phyloP scores from a whole-genome alignment of 2,797 vertebrate genomes.

The Anniella stebbinsi region DNA sequence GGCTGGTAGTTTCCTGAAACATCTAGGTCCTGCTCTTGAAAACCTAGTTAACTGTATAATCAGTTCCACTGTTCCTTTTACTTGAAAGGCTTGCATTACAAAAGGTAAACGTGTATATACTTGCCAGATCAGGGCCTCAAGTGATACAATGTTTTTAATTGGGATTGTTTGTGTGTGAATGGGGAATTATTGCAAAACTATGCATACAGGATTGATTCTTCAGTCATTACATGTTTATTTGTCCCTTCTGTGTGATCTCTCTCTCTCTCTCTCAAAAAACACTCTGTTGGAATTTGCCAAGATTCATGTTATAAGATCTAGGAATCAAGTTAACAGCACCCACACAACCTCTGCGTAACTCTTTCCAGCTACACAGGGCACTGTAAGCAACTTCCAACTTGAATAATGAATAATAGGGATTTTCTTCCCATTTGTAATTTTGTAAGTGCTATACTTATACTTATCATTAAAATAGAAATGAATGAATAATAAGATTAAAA shows the following conservation, averaged over 20 bases:
- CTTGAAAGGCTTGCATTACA: neutral
- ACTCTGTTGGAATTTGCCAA: neutral
- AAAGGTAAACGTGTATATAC: rapidly evolving
- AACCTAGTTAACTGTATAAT: neutral
- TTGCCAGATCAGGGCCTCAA: neutral
- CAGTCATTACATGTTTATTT: rapidly evolving
- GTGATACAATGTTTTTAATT: neutral
- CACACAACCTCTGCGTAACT: conserved; percentile 52
- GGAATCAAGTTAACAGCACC: conserved; percentile 17
- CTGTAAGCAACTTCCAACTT: neutral
- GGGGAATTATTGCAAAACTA: neutral
- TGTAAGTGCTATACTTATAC: neutral
- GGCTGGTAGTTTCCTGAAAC: neutral
- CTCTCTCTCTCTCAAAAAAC: too few relatives aligned
- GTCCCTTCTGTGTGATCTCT: neutral
- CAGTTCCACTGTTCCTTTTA: neutral
- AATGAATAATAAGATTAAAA: neutral
- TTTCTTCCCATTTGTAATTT: neutral
- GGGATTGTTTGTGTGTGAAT: neutral
- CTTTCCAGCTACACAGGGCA: rapidly evolving
- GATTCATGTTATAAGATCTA: conserved; percentile 52
- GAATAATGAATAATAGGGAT: neutral
- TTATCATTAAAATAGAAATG: neutral
- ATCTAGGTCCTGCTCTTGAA: neutral
- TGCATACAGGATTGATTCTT: rapidly evolving